Evolutionary conservation across 2,113 vertebrate genomes (phyloP), one percentile per base, ranked within the genome.

Genomic region (Pomatostomus ruficeps): DNA sequence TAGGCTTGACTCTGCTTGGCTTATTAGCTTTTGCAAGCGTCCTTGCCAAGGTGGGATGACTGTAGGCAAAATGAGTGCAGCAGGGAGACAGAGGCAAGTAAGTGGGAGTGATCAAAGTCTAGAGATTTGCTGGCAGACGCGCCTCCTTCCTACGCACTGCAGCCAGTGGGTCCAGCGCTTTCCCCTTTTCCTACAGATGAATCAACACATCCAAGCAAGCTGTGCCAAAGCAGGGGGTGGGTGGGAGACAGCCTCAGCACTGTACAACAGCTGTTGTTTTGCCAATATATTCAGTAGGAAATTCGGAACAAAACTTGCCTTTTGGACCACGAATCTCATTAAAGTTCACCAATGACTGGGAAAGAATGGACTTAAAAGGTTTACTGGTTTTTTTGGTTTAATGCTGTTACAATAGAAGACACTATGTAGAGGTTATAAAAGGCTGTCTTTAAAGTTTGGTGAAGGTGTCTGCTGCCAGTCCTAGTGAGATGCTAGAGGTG

Each of bases 51-150:
- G 79, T 95, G 85, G 67, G 85, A 95, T 96, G 90, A 72, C 94
- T 96, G 89, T 83, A 96, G 95, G 94, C 95, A 90, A 97, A 97
- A 95, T 95, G 90, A 96, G 90, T 85, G 76, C 63, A 59, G 90
- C 40, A 48, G 75, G 61, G 94, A 96, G 93, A 93, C 93, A 90
- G 95, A 89, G 82, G 93, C 95, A 97, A 96, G 52, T 95, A 96
- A 96, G 94, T 78, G 74, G 91, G 91, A 96, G 82, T 67, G 94
- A 96, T 96, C 95, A 97, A 97, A 96, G 93, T 68, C 85, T 90
- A 42, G 65, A 96, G 96, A 88, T 90, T 81, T 93, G 43, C 90
- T 97, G 96, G 96, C 95, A 97, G 94, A 63, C 85, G 5, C 1
- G 12, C 31, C 82, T 96, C 79, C 94, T 95, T 96, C 95, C 95